Evolutionary conservation across 2,113 vertebrate genomes (phyloP), one percentile per base, ranked within the genome.

Genomic region (Carassius gibelio): DNA sequence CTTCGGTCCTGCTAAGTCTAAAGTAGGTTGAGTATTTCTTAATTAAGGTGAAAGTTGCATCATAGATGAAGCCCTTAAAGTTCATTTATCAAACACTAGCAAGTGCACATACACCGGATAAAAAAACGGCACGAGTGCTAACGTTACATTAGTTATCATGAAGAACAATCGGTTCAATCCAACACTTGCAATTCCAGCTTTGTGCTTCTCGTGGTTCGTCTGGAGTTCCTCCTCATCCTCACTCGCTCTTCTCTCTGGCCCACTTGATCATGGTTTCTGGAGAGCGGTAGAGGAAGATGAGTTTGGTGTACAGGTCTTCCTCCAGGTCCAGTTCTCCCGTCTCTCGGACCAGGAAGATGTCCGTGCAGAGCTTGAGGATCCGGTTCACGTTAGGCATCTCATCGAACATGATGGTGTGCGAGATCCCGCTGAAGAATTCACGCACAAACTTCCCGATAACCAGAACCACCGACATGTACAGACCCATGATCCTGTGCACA

Each of bases 181-280:
- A 57, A 36, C 50, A 15, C 7, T 6, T 5, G 8, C 8, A 71
- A 42, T 21, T 71, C 34, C 15, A 3, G 2, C 8, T 48, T 48
- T 38, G 17, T 7, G 71, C 42, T 75, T 45, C 71, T 75, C 71
- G 0, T 1, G 38, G n/a, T 75, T 15, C 17, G 21, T 34, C 19
- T 34, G 14, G 66, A 69, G 30, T 75, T 75, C 14, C 21, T 75
- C 45, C n/a, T 21, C 34, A 45, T 48, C 10, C 81, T 99, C 96
- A 99, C 89, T 99, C 94, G 50, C 95, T 96, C 93, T 99, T 99
- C 92, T 99, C 98, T 87, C 98, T 95, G 88, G 98, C 99, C 98
- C 98, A 99, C 92, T 99, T 99, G 95, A 99, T 99, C 98, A 99
- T 99, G 8, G 98, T 99, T 92, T 99, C 98, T 90, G 98, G 98